These are phyloP conservation scores for Acronicta psi DNA, from an alignment of 2,888 invertebrate species.

Conservation along the genomic window DNA sequence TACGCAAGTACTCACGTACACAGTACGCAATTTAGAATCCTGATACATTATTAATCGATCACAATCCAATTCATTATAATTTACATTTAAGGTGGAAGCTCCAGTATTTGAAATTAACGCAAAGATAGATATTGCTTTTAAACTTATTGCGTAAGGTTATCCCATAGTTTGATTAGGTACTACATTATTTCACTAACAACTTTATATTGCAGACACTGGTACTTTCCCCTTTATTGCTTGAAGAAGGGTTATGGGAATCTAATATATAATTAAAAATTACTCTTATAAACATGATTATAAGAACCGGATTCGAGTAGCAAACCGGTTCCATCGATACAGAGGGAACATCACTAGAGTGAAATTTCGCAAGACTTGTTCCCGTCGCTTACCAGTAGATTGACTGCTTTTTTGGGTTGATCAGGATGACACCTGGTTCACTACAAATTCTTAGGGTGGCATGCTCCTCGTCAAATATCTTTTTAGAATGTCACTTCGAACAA, in stretches of 20 bases:
- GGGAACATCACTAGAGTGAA: background rate
- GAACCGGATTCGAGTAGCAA: conserved; percentile 15
- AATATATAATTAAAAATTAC: too few species aligned
- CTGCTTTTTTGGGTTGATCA: too few species aligned
- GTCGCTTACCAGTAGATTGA: too few species aligned
- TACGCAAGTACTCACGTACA: background rate
- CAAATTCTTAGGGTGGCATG: too few species aligned
- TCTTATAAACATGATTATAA: too few species aligned
- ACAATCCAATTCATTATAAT: conserved; percentile 45
- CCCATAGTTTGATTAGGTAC: too few species aligned
- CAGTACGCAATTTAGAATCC: conserved; percentile 52
- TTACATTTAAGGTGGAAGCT: conserved; percentile 24
- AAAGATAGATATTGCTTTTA: background rate
- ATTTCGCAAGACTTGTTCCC: background rate
- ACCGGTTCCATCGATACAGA: conserved; percentile 18
- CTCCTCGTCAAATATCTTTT: too few species aligned
- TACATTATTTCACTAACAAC: too few species aligned
- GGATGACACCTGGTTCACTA: too few species aligned
- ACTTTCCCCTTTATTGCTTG: background rate
- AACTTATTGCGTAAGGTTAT: too few species aligned
- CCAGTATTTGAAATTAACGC: background rate
- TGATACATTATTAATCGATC: conserved; percentile 49
- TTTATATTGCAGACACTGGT: background rate
- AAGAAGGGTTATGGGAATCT: conserved; percentile 16
- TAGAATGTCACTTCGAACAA: too few species aligned